A percentile compares a stretch with the other conserved stretches of the same genome.
Evolutionary conservation across 1,140 invertebrate genomes (phyloP).

Genomic region (Caenorhabditis briggsae): DNA sequence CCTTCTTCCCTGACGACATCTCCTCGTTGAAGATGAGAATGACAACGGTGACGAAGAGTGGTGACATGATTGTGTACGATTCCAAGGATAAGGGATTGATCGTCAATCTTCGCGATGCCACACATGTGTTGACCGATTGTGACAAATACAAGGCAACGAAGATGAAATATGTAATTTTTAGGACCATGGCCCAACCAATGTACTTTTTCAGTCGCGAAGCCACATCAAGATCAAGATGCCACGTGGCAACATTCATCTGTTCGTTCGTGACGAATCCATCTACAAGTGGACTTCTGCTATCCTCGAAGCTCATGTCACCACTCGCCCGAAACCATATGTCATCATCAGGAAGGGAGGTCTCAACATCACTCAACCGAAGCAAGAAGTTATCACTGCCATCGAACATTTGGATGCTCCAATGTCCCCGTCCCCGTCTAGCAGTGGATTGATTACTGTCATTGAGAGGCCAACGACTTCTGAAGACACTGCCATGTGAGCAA

Average conservation of each 20-base stretch:
- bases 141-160: constrained; percentile 11
- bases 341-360: neutral
- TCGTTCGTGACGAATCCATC: constrained; percentile 7
- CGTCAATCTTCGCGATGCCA: neutral
- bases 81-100: neutral
- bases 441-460: constrained; percentile 32
- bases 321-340: constrained; percentile 1
- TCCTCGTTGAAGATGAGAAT: constrained; percentile 25
- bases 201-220: neutral
- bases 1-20: constrained; percentile 24
- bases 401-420: neutral
- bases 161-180: constrained; percentile 5
- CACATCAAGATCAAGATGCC: constrained; percentile 25
- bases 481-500: constrained; percentile 13
- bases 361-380: neutral
- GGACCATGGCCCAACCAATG: neutral
- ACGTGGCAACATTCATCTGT: constrained; percentile 16
- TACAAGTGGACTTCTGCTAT: constrained; percentile 17
- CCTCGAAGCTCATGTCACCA: constrained; percentile 9
- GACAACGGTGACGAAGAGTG: constrained; percentile 9
- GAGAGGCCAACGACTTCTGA: neutral
- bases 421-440: constrained; percentile 27
- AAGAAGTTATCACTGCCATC: neutral
- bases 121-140: neutral
- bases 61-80: constrained; percentile 15